Base-by-base conservation (phyloP, 1,140 invertebrate genomes). In the Drosophila subpulchrella region DNA sequence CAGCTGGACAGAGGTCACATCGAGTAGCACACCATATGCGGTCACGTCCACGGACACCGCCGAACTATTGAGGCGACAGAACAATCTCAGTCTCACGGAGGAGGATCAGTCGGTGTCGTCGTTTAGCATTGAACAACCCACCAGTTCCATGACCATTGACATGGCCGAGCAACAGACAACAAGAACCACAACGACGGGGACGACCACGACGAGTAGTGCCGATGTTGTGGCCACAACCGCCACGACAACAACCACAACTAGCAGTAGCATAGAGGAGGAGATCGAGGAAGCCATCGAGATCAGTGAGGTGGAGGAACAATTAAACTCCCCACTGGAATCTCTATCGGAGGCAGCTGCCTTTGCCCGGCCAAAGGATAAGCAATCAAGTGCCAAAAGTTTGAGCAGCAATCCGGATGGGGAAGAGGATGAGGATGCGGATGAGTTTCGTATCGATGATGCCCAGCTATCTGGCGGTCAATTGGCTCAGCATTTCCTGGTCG, bases 251-350 rank as follows among this genome's bases (percentile, higher is more conserved):
- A 71, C 62, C 24, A 81, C 83, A 4, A 81, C 78, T 1, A 88
- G 80, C 36, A 88, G 84, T 34, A 92, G 91, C 58, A 92, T 92
- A n/a, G 91, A 92, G 57, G 91, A 92, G 57, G 91, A 92, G 24
- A 92, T 92, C 34, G 91, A 92, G 55, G 91, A 92, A 48, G 91
- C 89, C 34, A 84, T 92, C 41, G 91, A 90, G 47, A 66, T 88
- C 8, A 92, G 85, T 54, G 83, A 91, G 48, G 90, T 90, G 41
- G 78, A 89, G 42, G 76, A 82, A 56, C 75, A 78, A 42, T 41
- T 74, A 13, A 50, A 61, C 13, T 58, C 78, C 3, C 56, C 66
- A 7, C 41, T 65, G 15, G 62, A 75, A 17, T 82, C 76, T 1
- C 60, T 83, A 7, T 78, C 79, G 6, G 82, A 75, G 42, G 73